These are phyloP conservation scores for Pontoporia blainvillei DNA, from an alignment of 2,113 vertebrate genomes.

Conservation along the genomic window DNA sequence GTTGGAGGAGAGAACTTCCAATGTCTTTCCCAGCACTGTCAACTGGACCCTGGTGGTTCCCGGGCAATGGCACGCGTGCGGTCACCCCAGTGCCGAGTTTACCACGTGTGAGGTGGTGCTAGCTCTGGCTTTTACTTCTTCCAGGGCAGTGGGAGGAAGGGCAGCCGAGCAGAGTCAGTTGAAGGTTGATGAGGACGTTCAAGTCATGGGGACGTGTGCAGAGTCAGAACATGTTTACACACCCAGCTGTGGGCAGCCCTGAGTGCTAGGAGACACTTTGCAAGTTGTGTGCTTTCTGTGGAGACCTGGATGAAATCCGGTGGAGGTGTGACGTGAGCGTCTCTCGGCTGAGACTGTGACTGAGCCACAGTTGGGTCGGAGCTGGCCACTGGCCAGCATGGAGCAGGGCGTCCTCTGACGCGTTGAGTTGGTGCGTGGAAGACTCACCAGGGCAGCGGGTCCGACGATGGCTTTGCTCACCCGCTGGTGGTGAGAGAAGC, in stretches of 20 bases:
- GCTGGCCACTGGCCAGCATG: rapidly evolving
- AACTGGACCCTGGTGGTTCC: not conserved
- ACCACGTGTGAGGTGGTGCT: too few species aligned
- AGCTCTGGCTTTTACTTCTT: too few species aligned
- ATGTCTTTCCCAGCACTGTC: rapidly evolving
- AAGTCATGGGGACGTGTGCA: not conserved
- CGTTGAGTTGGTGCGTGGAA: rapidly evolving
- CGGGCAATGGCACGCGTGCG: rapidly evolving
- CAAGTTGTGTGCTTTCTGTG: not conserved
- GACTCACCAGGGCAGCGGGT: not conserved
- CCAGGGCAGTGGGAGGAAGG: too few species aligned
- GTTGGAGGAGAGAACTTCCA: not conserved
- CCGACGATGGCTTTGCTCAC: rapidly evolving
- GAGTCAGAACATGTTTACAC: not conserved
- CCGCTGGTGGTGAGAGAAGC: not conserved
- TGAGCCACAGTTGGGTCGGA: not conserved
- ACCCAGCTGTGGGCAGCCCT: not conserved
- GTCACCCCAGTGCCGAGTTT: too few species aligned
- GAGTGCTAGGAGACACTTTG: rapidly evolving
- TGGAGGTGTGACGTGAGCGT: not conserved
- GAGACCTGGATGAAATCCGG: not conserved
- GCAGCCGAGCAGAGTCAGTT: too few species aligned
- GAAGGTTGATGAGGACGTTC: not conserved
- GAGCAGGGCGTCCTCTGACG: not conserved
- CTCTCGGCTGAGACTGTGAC: rapidly evolving